A percentile compares a stretch with the other conserved stretches of the same genome.
phyloP scores from a whole-genome alignment of 2,113 vertebrate genomes.

The Pithys albifrons region DNA sequence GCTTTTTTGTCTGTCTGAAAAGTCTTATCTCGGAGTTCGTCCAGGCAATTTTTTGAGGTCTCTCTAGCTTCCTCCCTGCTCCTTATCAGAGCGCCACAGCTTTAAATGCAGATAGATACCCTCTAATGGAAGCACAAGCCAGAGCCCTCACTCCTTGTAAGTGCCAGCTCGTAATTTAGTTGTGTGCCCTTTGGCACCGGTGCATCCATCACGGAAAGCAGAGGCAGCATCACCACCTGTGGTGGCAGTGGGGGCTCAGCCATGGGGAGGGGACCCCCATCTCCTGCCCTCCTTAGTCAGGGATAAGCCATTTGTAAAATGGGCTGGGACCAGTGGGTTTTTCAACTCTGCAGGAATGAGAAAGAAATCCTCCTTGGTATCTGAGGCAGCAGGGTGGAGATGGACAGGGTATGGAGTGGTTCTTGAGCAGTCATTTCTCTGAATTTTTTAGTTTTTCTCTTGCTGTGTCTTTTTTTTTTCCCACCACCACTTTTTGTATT shows the following conservation, averaged over 20 bases:
- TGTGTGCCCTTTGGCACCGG: conserved; percentile 43
- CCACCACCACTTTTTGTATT: accelerated
- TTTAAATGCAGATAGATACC: conserved; percentile 72
- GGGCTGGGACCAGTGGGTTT: background rate
- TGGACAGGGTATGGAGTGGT: background rate
- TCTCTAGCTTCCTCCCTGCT: conserved; percentile 58
- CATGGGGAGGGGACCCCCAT: background rate
- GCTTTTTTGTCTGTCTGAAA: conserved; percentile 71
- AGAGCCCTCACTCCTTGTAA: conserved; percentile 56
- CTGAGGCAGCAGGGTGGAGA: background rate
- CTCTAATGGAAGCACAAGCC: conserved; percentile 70
- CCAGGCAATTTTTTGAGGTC: conserved; percentile 69
- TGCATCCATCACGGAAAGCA: conserved; percentile 24
- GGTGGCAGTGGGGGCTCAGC: background rate
- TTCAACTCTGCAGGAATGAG: accelerated
- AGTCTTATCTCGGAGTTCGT: conserved; percentile 69
- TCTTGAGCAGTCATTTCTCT: background rate
- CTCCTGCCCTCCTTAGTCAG: accelerated
- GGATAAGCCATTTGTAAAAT: background rate
- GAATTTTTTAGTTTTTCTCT: background rate
- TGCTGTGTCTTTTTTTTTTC: too few relatives aligned
- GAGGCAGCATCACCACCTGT: background rate
- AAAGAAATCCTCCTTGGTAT: background rate
- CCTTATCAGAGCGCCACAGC: conserved; percentile 73
- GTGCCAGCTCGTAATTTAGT: conserved; percentile 68